These are phyloP conservation scores for Chelonus insularis DNA, from an alignment of 1,140 invertebrate species.

Conservation along the genomic window DNA sequence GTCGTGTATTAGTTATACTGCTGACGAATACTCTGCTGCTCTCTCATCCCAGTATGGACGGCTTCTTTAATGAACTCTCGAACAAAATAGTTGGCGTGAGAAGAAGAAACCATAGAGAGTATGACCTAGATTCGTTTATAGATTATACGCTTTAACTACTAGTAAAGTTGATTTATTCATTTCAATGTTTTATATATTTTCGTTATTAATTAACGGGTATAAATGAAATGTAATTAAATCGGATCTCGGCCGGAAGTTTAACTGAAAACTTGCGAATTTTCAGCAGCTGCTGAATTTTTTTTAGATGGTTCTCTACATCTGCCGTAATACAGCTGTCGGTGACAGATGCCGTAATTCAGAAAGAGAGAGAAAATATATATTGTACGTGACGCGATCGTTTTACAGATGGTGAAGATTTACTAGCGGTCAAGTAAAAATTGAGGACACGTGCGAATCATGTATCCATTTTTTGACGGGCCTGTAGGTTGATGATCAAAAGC, in stretches of 20 bases:
- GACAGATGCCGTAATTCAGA: slow-evolving; percentile 37
- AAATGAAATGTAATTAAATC: background rate
- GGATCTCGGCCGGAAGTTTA: background rate
- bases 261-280: background rate
- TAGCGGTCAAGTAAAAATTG: background rate
- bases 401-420: background rate
- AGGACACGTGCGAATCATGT: background rate
- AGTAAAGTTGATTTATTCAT: no score
- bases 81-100: slow-evolving; percentile 9
- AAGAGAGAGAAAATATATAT: background rate
- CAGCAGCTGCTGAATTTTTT: slow-evolving; percentile 15
- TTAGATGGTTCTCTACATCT: slow-evolving; percentile 46
- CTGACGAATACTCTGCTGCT: background rate
- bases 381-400: background rate
- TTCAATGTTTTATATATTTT: no score
- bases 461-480: background rate
- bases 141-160: background rate
- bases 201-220: no score
- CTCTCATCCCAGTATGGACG: background rate
- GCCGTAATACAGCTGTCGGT: slow-evolving; percentile 44
- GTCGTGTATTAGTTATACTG: no score
- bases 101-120: slow-evolving; percentile 16
- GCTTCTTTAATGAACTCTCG: background rate
- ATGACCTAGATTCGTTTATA: slow-evolving; percentile 27
- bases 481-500: slow-evolving; percentile 31